phyloP scores from a whole-genome alignment of 2,888 invertebrate species.

The Lumbricus terrestris region DNA sequence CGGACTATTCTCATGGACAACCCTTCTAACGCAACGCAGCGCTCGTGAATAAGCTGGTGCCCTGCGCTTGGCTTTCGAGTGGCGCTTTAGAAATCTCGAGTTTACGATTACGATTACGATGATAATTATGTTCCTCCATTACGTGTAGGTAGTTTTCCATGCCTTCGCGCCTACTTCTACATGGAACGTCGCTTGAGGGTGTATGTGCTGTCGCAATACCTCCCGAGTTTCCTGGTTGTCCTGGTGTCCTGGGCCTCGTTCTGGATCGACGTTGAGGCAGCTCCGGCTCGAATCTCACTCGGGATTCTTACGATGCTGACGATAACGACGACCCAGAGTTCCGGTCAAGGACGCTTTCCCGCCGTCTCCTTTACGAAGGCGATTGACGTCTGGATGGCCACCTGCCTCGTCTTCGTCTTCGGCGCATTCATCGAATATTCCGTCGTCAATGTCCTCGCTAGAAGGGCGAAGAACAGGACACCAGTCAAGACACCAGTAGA shows the following conservation, averaged over 20 bases:
- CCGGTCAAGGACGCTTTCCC: slow-evolving; percentile 30
- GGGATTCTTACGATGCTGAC: slow-evolving; percentile 42
- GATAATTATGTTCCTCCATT: too few relatives aligned
- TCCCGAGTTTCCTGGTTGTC: slow-evolving; percentile 33
- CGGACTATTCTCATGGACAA: too few relatives aligned
- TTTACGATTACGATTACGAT: too few relatives aligned
- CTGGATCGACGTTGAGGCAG: slow-evolving; percentile 35
- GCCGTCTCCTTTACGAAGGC: slow-evolving; percentile 35
- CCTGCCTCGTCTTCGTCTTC: slow-evolving; percentile 41
- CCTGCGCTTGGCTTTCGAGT: too few relatives aligned
- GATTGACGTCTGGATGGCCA: slow-evolving; percentile 41
- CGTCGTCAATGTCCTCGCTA: slow-evolving; percentile 36
- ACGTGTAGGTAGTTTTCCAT: slow-evolving; percentile 27
- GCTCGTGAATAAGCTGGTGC: too few relatives aligned
- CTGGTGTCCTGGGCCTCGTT: slow-evolving; percentile 35
- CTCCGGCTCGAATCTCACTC: slow-evolving; percentile 42
- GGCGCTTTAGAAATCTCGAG: too few relatives aligned
- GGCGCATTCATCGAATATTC: slow-evolving; percentile 41
- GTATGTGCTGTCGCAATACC: slow-evolving; percentile 32
- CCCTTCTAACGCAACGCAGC: too few relatives aligned
- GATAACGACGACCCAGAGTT: slow-evolving; percentile 31
- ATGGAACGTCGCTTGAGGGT: slow-evolving; percentile 31
- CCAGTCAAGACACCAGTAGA: neutral
- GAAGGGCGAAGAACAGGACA: slow-evolving; percentile 23
- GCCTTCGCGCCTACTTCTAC: slow-evolving; percentile 29